phyloP scores from a whole-genome alignment of 2,888 invertebrate species.

The Eudemis profundana region DNA sequence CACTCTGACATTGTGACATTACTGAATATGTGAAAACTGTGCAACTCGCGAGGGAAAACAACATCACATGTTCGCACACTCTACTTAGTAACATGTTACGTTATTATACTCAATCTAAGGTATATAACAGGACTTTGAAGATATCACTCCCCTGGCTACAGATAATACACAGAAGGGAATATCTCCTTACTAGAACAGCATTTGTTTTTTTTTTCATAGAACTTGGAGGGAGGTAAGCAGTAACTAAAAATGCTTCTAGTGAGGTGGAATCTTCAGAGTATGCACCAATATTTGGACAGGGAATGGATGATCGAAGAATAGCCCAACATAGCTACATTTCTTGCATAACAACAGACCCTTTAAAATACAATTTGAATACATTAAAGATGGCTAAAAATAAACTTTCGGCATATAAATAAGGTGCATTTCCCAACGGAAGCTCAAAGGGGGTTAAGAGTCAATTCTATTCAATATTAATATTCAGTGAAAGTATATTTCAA shows the following conservation, averaged over 20 bases:
- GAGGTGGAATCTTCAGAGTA: too few relatives aligned
- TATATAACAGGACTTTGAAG: too few relatives aligned
- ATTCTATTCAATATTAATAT: slow-evolving; percentile 40
- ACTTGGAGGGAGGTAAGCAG: too few relatives aligned
- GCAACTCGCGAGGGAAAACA: slow-evolving; percentile 23
- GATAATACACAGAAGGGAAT: too few relatives aligned
- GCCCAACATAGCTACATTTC: neutral
- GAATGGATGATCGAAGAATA: neutral
- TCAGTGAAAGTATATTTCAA: slow-evolving; percentile 42
- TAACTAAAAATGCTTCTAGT: too few relatives aligned
- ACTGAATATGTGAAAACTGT: slow-evolving; percentile 62
- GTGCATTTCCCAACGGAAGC: slow-evolving; percentile 2
- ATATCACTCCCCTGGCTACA: too few relatives aligned
- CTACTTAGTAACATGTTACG: slow-evolving; percentile 4
- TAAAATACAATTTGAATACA: neutral
- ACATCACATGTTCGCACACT: slow-evolving; percentile 14
- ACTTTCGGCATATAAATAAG: neutral
- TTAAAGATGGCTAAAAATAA: neutral
- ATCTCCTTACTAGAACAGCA: too few relatives aligned
- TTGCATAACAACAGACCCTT: neutral
- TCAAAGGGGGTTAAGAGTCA: slow-evolving; percentile 27
- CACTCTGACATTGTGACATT: slow-evolving; percentile 55
- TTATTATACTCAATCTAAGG: neutral
- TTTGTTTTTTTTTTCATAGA: too few relatives aligned
- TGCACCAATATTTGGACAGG: too few relatives aligned